These are phyloP conservation scores for Chloroclysta siterata DNA, from an alignment of 2,888 invertebrate species.

Conservation along the genomic window DNA sequence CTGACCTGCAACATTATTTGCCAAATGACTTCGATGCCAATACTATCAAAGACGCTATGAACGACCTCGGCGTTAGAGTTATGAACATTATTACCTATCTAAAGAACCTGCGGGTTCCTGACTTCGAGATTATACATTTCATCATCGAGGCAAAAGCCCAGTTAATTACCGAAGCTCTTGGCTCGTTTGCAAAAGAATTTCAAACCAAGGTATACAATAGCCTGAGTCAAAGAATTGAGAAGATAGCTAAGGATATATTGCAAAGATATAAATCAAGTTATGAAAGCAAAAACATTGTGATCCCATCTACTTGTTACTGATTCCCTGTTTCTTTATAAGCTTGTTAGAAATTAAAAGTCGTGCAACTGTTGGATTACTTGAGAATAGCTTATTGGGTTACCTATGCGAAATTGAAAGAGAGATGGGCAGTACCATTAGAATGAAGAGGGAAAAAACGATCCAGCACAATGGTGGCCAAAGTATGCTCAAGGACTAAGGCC, in stretches of 20 bases:
- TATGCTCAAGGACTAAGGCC: too few relatives aligned
- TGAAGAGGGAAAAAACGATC: too few relatives aligned
- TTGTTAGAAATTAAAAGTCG: background rate
- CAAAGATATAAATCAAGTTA: background rate
- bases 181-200: slow-evolving; percentile 2
- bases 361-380: background rate
- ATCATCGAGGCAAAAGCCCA: slow-evolving; percentile 1
- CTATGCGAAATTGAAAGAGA: too few relatives aligned
- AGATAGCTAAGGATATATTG: background rate
- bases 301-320: background rate
- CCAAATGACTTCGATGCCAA: slow-evolving; percentile 2
- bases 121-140: background rate
- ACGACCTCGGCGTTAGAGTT: background rate
- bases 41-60: background rate
- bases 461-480: too few relatives aligned
- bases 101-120: background rate
- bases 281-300: background rate
- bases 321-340: background rate
- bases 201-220: background rate
- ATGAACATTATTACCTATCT: background rate
- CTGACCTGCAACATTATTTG: slow-evolving; percentile 4
- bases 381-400: background rate
- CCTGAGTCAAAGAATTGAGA: slow-evolving; percentile 5
- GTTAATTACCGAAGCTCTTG: background rate
- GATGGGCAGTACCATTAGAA: too few relatives aligned